Evolutionary conservation across 2,888 invertebrate species (phyloP), one percentile per base, ranked within the genome.

Genomic region (Oscheius sp.): DNA sequence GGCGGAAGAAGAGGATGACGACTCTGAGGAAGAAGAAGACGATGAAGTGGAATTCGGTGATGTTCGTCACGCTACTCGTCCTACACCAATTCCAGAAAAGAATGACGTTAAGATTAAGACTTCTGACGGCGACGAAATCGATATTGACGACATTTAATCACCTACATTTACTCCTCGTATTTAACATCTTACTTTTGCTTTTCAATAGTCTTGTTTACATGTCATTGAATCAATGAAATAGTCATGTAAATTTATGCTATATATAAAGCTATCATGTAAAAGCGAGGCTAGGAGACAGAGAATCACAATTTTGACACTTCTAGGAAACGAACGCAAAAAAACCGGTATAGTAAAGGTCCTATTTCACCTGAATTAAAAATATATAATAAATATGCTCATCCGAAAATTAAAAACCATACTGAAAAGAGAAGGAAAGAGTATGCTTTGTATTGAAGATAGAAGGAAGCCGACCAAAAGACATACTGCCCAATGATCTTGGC

Each of bases 1-100:
- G 87, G 95, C 97, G 87, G 97, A 97, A 70, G 95, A 95, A 86
- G 95, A 95, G 87, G 94, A 81, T 36, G 86, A 86, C 14, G 92
- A 92, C 75, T 92, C 92, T 26, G 92, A 91, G n/a, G 91, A 90
- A 44, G 91, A 91, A 22, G 77, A 73, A 66, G 91, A 91, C 68
- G 92, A 92, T 74, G 91, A 91, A 50, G 90, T 80, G 30, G 30
- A 22, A 14, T 54, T 65, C 38, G 57, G 67, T 28, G 41, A 38
- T 32, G 49, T 24, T 26, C 30, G 33, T 77, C 83, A 74, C 50
- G 68, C 78, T 44, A 71, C 70, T 54, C 61, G 73, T 33, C 17
- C 22, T 14, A 20, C 54, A 0, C 33, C 54, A 47, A 9, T 24
- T n/a, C 8, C 26, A 26, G 54, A 54, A 54, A 44, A 33, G 4